These are phyloP conservation scores for Zosterops pallidus DNA, from an alignment of 2,113 vertebrate genomes.

Conservation along the genomic window DNA sequence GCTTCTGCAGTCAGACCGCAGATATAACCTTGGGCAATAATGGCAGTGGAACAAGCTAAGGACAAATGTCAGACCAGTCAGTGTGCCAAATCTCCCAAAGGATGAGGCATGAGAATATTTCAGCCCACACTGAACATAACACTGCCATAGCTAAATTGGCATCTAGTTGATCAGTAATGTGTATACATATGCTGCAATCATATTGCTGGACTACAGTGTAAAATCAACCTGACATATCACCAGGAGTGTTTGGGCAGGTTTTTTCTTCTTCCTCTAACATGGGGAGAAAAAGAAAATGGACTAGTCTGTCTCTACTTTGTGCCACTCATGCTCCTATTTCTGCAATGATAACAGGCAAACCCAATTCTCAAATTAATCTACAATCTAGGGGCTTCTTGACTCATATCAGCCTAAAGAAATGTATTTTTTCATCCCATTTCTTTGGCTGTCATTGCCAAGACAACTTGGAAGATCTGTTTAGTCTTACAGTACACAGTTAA, in stretches of 20 bases:
- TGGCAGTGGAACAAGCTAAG: not conserved
- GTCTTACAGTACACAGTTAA: not conserved
- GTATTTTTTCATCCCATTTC: not conserved
- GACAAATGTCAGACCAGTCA: not conserved
- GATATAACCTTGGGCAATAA: not conserved
- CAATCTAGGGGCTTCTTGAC: not conserved
- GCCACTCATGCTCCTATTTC: not conserved
- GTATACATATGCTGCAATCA: not conserved
- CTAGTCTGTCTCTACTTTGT: not conserved
- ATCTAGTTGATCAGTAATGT: not conserved
- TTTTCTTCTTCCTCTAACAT: not conserved
- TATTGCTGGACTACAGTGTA: not conserved
- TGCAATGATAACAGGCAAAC: not conserved
- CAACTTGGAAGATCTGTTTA: not conserved
- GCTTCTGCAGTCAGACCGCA: not conserved
- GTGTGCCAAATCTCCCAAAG: not conserved
- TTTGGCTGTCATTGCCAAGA: not conserved
- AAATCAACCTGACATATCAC: not conserved
- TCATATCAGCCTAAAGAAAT: not conserved
- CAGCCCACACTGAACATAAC: not conserved
- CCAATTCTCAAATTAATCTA: not conserved
- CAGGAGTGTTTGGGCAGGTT: not conserved
- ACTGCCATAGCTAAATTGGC: not conserved
- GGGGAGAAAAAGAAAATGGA: not conserved
- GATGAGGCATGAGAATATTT: not conserved